phyloP scores from a whole-genome alignment of 92 coral and sea anemone species.

The Heteractis magnifica region DNA sequence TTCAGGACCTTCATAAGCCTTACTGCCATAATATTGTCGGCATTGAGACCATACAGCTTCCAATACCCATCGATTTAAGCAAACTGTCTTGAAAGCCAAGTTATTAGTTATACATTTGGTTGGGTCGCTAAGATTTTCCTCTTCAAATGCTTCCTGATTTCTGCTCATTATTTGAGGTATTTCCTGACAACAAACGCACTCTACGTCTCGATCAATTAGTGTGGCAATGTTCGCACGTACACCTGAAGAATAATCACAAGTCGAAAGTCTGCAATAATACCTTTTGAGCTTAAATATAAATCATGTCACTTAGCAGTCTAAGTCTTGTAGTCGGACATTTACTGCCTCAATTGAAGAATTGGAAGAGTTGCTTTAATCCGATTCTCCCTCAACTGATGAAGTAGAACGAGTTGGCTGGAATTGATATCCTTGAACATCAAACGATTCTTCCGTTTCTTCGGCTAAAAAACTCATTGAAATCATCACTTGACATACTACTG shows the following conservation, averaged over 20 bases:
- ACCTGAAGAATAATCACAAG: slow-evolving; percentile 36
- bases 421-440: not conserved
- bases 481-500: not conserved
- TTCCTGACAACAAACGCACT: slow-evolving; percentile 52
- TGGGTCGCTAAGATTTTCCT: slow-evolving; percentile 17
- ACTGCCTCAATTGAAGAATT: no score
- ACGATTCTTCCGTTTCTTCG: not conserved
- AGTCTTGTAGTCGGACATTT: no score
- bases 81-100: slow-evolving; percentile 30
- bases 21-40: slow-evolving; percentile 11
- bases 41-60: slow-evolving; percentile 28
- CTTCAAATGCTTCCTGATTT: slow-evolving; percentile 43
- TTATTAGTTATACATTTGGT: slow-evolving; percentile 20
- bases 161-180: slow-evolving; percentile 23
- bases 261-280: not conserved
- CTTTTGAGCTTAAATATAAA: no score
- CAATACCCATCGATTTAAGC: slow-evolving; percentile 35
- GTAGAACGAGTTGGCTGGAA: not conserved
- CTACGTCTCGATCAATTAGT: slow-evolving; percentile 52
- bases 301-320: no score
- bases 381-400: not conserved
- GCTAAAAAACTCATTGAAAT: not conserved
- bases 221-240: slow-evolving; percentile 53
- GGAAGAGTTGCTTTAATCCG: no score
- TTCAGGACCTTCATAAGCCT: slow-evolving; percentile 16